phyloP scores from a whole-genome alignment of 2,888 invertebrate species.

The Aporophyla nigra region DNA sequence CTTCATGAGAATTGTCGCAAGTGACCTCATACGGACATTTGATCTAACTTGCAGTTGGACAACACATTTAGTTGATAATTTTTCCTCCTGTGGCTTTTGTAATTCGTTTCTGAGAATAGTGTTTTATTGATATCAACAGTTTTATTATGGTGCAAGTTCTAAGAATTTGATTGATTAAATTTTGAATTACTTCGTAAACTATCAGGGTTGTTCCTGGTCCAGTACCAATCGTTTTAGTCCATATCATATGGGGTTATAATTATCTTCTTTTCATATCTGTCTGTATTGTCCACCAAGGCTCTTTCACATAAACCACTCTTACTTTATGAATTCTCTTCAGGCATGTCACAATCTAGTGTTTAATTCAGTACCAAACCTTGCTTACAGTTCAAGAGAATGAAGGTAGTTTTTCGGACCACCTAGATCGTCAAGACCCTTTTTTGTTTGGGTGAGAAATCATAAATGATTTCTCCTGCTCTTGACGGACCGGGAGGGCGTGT shows the following conservation, averaged over 20 bases:
- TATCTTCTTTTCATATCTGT: background rate
- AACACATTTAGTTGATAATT: slow-evolving; percentile 19
- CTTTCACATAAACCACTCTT: background rate
- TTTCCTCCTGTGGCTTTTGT: slow-evolving; percentile 36
- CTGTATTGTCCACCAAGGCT: background rate
- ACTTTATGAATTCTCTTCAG: background rate
- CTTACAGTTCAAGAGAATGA: background rate
- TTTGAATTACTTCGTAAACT: background rate
- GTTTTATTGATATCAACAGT: background rate
- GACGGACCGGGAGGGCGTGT: no score
- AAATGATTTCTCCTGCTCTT: no score
- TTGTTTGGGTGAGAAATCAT: no score
- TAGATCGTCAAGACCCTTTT: no score
- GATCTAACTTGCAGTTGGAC: slow-evolving; percentile 53
- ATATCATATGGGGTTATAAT: background rate
- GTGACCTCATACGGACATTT: slow-evolving; percentile 71
- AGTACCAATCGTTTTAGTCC: background rate
- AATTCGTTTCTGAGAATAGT: slow-evolving; percentile 46
- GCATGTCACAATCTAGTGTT: background rate
- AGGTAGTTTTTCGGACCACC: background rate
- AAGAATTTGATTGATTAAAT: background rate
- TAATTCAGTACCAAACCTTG: background rate
- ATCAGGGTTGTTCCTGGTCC: background rate
- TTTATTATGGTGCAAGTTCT: background rate
- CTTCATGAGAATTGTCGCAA: slow-evolving; percentile 77